Percentiles rank a stretch among this genome's conserved stretches.
phyloP scores from a whole-genome alignment of 2,888 invertebrate genomes.

The Litoditis marina region DNA sequence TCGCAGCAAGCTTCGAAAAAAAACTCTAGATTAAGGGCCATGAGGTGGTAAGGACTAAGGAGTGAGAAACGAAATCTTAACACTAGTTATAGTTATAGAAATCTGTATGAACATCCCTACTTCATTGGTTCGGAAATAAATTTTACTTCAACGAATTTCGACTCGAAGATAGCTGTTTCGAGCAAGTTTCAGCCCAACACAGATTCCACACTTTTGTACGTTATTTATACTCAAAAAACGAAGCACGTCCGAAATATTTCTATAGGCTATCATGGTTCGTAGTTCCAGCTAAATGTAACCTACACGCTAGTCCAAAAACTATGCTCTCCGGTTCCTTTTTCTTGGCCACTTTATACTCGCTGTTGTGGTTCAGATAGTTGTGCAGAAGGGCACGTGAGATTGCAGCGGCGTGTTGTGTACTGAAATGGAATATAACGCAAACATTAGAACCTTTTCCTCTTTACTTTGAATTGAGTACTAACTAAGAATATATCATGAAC shows the following conservation, averaged over 20 bases:
- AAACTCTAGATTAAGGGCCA: too few species aligned
- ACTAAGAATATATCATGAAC: too few species aligned
- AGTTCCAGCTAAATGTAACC: conserved; percentile 38
- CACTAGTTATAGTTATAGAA: too few species aligned
- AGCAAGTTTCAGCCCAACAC: background rate
- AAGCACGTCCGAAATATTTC: background rate
- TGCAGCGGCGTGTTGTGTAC: conserved; percentile 51
- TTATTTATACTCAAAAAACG: background rate
- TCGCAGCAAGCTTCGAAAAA: too few species aligned
- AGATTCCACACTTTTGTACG: too few species aligned
- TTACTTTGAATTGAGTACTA: too few species aligned
- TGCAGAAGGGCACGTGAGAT: conserved; percentile 63
- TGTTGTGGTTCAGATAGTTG: conserved; percentile 63
- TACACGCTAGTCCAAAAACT: conserved; percentile 75
- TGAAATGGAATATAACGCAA: conserved; percentile 52
- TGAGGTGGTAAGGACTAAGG: too few species aligned
- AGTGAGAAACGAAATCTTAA: too few species aligned
- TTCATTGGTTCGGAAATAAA: too few species aligned
- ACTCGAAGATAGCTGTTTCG: too few species aligned
- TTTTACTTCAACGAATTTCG: too few species aligned
- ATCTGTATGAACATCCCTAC: too few species aligned
- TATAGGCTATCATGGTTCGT: background rate
- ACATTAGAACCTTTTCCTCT: background rate
- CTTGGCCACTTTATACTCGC: conserved; percentile 30
- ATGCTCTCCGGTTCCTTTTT: conserved; percentile 74